These are phyloP conservation scores for Morpho achilles DNA, from an alignment of 2,888 invertebrate genomes.

Conservation along the genomic window DNA sequence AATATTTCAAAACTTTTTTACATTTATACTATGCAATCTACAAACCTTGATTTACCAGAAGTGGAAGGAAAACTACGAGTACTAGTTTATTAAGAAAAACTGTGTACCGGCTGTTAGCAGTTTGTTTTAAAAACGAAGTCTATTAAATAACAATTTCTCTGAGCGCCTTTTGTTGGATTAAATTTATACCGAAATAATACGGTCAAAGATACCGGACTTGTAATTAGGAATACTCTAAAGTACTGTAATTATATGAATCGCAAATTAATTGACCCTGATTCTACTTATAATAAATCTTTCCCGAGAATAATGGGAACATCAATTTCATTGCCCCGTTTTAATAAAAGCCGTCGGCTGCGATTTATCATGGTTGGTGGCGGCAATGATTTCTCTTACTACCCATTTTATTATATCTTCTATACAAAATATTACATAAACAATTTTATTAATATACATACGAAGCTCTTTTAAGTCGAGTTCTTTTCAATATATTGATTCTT, in stretches of 20 bases:
- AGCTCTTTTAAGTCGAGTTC: not conserved
- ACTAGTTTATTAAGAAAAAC: too few species aligned
- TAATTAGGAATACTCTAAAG: slow-evolving; percentile 21
- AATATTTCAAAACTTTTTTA: too few species aligned
- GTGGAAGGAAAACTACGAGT: too few species aligned
- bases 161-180: not conserved
- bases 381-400: slow-evolving; percentile 32
- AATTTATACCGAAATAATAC: slow-evolving; percentile 12
- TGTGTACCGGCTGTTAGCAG: not conserved
- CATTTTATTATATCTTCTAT: not conserved
- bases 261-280: slow-evolving; percentile 41
- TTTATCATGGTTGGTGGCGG: slow-evolving; percentile 37
- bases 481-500: too few species aligned
- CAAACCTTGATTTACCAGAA: too few species aligned
- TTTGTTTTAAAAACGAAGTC: not conserved
- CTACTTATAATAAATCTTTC: slow-evolving; percentile 41
- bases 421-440: slow-evolving; percentile 1
- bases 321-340: slow-evolving; percentile 44
- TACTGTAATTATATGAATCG: slow-evolving; percentile 37
- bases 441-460: not conserved
- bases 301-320: slow-evolving; percentile 42
- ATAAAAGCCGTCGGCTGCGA: slow-evolving; percentile 35
- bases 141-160: not conserved
- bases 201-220: slow-evolving; percentile 11
- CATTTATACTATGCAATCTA: too few species aligned